phyloP scores from a whole-genome alignment of 2,113 vertebrate species.

The Colinus virginianus region DNA sequence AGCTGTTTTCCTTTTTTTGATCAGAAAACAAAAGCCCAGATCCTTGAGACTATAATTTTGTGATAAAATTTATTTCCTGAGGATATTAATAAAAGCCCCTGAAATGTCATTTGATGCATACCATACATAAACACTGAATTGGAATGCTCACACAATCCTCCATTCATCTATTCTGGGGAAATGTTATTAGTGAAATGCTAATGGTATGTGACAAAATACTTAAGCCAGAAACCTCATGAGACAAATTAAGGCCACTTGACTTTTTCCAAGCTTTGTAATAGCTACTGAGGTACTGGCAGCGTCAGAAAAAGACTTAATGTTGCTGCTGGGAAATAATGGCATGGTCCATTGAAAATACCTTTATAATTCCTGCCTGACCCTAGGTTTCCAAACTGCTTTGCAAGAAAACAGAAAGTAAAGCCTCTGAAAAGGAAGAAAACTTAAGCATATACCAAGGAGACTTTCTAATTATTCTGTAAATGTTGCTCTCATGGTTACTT shows the following conservation, averaged over 20 bases:
- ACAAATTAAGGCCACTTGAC: constrained; percentile 49
- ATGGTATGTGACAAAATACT: constrained; percentile 51
- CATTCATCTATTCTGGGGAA: constrained; percentile 25
- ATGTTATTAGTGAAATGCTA: constrained; percentile 35
- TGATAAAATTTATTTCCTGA: neutral
- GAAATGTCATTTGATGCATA: constrained; percentile 20
- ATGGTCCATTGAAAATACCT: neutral
- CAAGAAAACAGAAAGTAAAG: neutral
- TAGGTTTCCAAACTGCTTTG: neutral
- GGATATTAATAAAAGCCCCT: neutral
- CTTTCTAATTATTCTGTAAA: neutral
- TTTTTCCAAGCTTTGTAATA: neutral
- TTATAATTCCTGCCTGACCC: neutral
- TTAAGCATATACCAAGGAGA: neutral
- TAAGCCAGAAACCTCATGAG: constrained; percentile 37
- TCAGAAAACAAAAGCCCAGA: neutral
- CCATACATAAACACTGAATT: neutral
- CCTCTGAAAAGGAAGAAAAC: neutral
- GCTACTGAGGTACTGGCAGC: neutral
- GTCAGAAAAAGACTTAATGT: neutral
- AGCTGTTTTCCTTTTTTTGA: neutral
- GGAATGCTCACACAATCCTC: neutral
- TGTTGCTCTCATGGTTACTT: neutral
- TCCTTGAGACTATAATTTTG: neutral
- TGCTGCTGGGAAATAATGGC: neutral